phyloP scores from a whole-genome alignment of 1,140 invertebrate genomes.

The Drosophila sturtevanti region DNA sequence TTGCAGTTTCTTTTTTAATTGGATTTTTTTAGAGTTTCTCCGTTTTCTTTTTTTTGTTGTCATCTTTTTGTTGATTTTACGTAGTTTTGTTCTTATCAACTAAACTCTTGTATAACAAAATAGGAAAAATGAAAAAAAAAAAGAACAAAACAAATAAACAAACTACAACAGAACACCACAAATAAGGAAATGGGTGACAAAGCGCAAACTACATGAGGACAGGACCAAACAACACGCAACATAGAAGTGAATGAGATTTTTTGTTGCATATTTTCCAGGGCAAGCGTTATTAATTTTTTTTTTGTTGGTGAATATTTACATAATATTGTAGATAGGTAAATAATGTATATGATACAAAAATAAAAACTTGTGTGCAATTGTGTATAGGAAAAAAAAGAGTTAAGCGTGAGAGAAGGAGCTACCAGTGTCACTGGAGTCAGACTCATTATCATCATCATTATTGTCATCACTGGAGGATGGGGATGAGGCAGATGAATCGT shows the following conservation, averaged over 20 bases:
- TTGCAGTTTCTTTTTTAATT: too few species aligned
- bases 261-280: neutral
- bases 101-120: slow-evolving; percentile 15
- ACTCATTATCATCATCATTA: slow-evolving; percentile 8
- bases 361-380: slow-evolving; percentile 4
- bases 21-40: too few species aligned
- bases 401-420: slow-evolving; percentile 14
- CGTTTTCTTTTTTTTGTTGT: too few species aligned
- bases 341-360: slow-evolving; percentile 1
- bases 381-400: slow-evolving; percentile 8
- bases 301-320: slow-evolving; percentile 50
- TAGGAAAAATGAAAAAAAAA: slow-evolving; percentile 14
- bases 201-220: slow-evolving; percentile 41
- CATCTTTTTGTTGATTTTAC: too few species aligned
- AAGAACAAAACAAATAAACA: slow-evolving; percentile 10
- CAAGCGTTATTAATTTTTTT: neutral
- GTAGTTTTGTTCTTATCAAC: slow-evolving; percentile 14
- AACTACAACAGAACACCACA: slow-evolving; percentile 18
- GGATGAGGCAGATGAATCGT: slow-evolving; percentile 6
- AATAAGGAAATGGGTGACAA: slow-evolving; percentile 10
- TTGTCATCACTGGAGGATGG: slow-evolving; percentile 15
- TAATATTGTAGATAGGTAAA: neutral
- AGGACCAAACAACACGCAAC: slow-evolving; percentile 46
- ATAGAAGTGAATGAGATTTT: slow-evolving; percentile 24
- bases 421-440: slow-evolving; percentile 17